Evolutionary conservation across 2,113 vertebrate species (phyloP).

Genomic region (Chroicocephalus ridibundus): DNA sequence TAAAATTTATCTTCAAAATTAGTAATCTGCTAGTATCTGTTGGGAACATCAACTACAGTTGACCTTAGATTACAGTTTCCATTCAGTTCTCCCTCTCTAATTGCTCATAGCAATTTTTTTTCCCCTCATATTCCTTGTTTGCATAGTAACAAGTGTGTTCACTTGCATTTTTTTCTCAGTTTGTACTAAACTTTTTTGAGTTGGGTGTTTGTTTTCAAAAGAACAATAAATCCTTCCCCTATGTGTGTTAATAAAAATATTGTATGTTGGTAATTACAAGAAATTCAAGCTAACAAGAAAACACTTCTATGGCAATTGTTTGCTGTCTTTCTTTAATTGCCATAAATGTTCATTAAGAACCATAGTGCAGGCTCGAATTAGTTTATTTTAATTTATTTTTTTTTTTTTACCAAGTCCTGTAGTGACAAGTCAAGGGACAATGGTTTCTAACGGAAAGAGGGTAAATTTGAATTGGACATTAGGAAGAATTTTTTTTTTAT

Average conservation of each 20-base stretch:
- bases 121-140: background rate
- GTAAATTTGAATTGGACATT: background rate
- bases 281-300: background rate
- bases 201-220: background rate
- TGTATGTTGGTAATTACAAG: background rate
- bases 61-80: background rate
- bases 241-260: background rate
- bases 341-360: background rate
- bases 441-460: background rate
- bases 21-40: background rate
- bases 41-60: background rate
- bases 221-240: background rate
- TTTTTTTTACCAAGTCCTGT: background rate
- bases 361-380: background rate
- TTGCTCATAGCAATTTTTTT: background rate
- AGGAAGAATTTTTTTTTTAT: background rate
- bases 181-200: background rate
- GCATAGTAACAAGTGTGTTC: background rate
- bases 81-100: background rate
- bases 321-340: background rate
- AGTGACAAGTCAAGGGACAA: background rate
- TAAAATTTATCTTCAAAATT: background rate
- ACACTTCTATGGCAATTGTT: background rate
- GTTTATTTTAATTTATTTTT: background rate
- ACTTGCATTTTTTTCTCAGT: background rate